A percentile compares a stretch with the other conserved stretches of the same genome.
Evolutionary conservation across 2,797 vertebrate species (phyloP).

Genomic region (Poecilia gillii): DNA sequence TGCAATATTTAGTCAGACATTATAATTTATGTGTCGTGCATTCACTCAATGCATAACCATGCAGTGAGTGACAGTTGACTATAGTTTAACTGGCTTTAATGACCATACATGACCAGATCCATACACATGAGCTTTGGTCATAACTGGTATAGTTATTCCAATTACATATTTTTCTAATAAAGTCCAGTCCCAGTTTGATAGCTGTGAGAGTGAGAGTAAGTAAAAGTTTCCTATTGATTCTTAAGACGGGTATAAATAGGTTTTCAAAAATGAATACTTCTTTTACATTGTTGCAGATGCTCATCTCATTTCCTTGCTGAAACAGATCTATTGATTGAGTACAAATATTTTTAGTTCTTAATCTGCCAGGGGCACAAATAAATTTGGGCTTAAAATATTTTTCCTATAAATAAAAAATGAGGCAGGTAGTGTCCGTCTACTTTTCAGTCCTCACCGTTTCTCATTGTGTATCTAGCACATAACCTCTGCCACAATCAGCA

Average conservation of each 20-base stretch:
- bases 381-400: neutral
- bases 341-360: neutral
- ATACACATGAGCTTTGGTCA: neutral
- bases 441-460: neutral
- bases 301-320: neutral
- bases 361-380: neutral
- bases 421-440: neutral
- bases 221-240: neutral
- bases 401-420: neutral
- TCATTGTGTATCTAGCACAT: slow-evolving; percentile 3
- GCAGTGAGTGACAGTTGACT: neutral
- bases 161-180: neutral
- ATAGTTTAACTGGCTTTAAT: neutral
- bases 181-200: neutral
- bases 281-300: neutral
- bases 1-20: neutral
- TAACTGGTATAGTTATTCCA: neutral
- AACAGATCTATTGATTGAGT: neutral
- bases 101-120: neutral
- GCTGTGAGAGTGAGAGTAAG: neutral
- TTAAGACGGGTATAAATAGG: neutral
- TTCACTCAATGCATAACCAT: neutral
- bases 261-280: neutral
- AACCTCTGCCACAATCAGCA: neutral
- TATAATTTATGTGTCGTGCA: neutral